Evolutionary conservation across 2,113 vertebrate species (phyloP).

Genomic region (Xiphophorus couchianus): DNA sequence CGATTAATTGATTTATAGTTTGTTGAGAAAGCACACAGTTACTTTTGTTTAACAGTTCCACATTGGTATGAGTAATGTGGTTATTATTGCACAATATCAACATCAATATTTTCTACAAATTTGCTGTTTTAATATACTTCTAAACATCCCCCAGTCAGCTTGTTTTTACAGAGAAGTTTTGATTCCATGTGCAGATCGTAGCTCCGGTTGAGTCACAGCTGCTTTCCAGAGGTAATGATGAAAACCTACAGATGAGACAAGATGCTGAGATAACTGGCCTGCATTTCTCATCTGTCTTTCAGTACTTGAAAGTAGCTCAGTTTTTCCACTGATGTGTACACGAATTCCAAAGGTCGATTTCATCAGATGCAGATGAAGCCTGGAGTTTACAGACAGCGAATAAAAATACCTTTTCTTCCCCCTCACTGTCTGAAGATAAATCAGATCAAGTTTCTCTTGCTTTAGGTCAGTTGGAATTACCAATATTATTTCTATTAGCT

Average conservation of each 20-base stretch:
- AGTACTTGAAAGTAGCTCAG: background rate
- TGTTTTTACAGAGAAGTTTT: background rate
- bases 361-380: background rate
- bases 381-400: no score
- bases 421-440: no score
- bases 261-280: background rate
- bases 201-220: background rate
- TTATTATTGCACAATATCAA: background rate
- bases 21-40: background rate
- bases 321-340: conserved; percentile 13
- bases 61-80: background rate
- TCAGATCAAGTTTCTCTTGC: no score
- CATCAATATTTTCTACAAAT: background rate
- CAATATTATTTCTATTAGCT: no score
- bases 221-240: background rate
- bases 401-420: no score
- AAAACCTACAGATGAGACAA: background rate
- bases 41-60: background rate
- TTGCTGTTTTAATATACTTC: no score
- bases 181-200: no score
- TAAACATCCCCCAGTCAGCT: background rate
- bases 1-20: no score
- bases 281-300: background rate
- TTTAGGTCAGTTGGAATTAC: no score
- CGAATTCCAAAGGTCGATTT: conserved; percentile 2